phyloP scores from a whole-genome alignment of 2,113 vertebrate species.

The Poeciliopsis retropinna region DNA sequence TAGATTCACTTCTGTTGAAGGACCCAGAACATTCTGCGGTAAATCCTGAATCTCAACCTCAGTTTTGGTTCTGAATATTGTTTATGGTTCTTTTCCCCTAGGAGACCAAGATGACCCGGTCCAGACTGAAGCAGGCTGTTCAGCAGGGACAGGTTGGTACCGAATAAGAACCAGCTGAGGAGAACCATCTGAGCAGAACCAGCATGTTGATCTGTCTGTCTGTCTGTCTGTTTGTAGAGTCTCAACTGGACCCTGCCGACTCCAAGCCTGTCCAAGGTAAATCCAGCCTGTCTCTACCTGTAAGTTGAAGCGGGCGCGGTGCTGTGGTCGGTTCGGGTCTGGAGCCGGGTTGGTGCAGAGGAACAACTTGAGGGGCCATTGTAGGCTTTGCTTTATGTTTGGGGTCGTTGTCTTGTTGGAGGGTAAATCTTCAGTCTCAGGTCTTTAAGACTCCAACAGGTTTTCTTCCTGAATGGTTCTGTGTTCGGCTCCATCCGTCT shows the following conservation, averaged over 20 bases:
- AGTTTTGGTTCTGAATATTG: background rate
- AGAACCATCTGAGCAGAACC: background rate
- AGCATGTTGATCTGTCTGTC: background rate
- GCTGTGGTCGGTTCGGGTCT: too few species aligned
- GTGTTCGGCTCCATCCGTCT: too few species aligned
- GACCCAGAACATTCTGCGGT: too few species aligned
- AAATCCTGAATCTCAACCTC: too few species aligned
- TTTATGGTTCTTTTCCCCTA: slow-evolving; percentile 46
- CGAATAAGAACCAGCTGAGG: background rate
- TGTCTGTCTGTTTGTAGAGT: slow-evolving; percentile 6
- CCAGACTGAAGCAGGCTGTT: slow-evolving; percentile 92
- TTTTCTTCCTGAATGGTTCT: too few species aligned
- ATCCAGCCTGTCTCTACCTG: background rate
- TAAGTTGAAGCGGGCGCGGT: background rate
- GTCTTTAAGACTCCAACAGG: too few species aligned
- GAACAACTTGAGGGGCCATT: too few species aligned
- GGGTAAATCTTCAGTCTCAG: too few species aligned
- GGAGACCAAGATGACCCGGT: slow-evolving; percentile 99
- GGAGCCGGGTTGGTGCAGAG: too few species aligned
- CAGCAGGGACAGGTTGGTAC: slow-evolving; percentile 88
- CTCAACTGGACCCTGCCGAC: background rate
- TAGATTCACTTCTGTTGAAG: too few species aligned
- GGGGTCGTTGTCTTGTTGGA: too few species aligned
- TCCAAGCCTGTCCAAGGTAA: slow-evolving; percentile 20
- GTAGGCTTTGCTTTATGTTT: too few species aligned